Conservation (phyloP, 2,113 vertebrate species). For the Passer domesticus region DNA sequence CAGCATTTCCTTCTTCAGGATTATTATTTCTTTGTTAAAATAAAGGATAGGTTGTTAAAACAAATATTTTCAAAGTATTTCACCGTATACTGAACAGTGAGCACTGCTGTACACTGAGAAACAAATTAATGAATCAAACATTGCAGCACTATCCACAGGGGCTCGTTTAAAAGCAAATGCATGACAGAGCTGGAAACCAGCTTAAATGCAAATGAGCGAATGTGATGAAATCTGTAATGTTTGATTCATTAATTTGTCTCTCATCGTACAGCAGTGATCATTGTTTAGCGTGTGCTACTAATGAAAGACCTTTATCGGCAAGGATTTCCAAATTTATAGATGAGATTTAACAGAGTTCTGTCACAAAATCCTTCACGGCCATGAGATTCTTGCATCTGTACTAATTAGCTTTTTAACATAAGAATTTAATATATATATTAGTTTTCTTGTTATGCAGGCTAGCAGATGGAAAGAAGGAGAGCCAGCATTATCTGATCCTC, state of each 20-base stretch:
- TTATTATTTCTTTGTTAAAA: conserved; percentile 41
- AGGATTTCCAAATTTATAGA: not conserved
- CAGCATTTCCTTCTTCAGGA: not conserved
- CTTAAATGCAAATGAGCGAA: conserved; percentile 61
- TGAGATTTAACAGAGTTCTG: not conserved
- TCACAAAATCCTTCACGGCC: not conserved
- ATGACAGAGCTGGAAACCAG: conserved; percentile 63
- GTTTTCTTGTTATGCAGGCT: conserved; percentile 5
- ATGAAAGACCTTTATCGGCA: conserved; percentile 35
- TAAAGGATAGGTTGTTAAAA: conserved; percentile 38
- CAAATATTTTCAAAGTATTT: conserved; percentile 52
- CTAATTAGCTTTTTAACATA: not conserved
- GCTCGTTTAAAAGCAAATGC: conserved; percentile 66
- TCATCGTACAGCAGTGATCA: conserved; percentile 55
- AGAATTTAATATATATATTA: not conserved
- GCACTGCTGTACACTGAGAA: conserved; percentile 43
- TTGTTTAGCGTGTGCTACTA: conserved; percentile 47
- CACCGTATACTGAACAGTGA: conserved; percentile 29
- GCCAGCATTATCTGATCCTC: conserved; percentile 23
- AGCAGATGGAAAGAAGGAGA: conserved; percentile 61
- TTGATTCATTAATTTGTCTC: conserved; percentile 70
- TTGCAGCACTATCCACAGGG: conserved; percentile 62
- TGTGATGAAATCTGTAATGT: conserved; percentile 66
- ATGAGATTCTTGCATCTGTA: not conserved
- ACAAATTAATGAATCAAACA: conserved; percentile 67